Conservation (phyloP, 2,797 vertebrate species). For the Coregonus ussuriensis region DNA sequence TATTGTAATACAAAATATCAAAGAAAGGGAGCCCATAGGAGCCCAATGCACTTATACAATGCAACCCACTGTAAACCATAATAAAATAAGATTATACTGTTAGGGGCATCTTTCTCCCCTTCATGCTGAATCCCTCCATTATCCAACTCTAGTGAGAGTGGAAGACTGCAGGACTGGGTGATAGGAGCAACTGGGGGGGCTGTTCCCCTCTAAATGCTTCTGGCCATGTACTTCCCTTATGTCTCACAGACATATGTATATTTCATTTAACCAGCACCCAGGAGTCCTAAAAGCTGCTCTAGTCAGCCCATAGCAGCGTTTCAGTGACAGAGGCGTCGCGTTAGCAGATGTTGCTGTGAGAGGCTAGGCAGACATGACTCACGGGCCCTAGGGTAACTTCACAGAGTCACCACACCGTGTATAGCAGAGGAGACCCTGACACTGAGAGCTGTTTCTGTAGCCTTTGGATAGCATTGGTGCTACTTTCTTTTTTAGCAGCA, state of each 20-base stretch:
- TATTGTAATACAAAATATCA: no score
- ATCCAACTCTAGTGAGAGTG: neutral
- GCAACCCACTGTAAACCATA: neutral
- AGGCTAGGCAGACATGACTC: constrained; percentile 5
- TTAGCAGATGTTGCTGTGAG: constrained; percentile 4
- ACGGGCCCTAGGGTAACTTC: neutral
- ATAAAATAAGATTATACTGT: neutral
- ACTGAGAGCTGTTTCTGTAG: neutral
- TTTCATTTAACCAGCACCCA: neutral
- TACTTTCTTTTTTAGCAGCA: neutral
- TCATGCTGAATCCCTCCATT: neutral
- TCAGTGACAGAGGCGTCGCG: neutral
- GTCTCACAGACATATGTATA: constrained; percentile 4
- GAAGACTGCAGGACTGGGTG: neutral
- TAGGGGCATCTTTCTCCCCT: neutral
- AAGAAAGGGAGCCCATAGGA: no score
- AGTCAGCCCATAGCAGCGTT: neutral
- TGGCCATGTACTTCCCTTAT: neutral
- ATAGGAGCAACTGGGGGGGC: neutral
- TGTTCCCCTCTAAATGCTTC: neutral
- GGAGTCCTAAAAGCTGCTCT: neutral
- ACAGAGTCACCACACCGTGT: neutral
- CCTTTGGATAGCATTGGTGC: neutral
- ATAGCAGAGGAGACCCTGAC: neutral
- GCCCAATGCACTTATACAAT: no score